A percentile compares a stretch with the other conserved stretches of the same genome.
These are phyloP conservation scores for Sciurus vulgaris DNA, from an alignment of 2,797 vertebrate genomes.

Conservation along the genomic window DNA sequence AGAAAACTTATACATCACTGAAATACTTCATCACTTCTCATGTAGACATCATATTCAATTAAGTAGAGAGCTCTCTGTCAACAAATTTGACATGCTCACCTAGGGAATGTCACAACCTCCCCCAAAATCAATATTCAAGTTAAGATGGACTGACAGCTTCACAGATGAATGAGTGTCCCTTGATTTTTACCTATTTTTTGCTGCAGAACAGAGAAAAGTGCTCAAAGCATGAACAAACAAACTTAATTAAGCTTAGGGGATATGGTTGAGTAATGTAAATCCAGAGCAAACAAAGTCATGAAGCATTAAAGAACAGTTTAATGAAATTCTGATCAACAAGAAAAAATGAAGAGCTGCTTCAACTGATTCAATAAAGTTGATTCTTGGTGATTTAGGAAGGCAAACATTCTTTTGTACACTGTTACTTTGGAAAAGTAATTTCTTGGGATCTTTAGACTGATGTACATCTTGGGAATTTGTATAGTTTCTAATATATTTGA, in stretches of 20 bases:
- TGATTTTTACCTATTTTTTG: conserved; percentile 82
- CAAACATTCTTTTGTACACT: conserved; percentile 38
- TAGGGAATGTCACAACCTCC: conserved; percentile 84
- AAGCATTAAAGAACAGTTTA: conserved; percentile 64
- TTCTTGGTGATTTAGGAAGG: conserved; percentile 63
- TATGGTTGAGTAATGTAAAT: conserved; percentile 74
- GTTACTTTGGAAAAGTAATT: conserved; percentile 72
- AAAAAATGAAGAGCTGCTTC: conserved; percentile 61
- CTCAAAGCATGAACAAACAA: conserved; percentile 81
- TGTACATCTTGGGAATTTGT: conserved; percentile 61
- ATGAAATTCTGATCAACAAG: conserved; percentile 74
- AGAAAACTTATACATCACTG: conserved; percentile 78
- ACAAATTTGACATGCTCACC: conserved; percentile 85
- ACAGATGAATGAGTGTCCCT: conserved; percentile 81
- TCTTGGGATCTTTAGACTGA: conserved; percentile 58
- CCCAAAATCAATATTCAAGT: conserved; percentile 87
- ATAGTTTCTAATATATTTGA: conserved; percentile 68
- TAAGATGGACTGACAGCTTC: conserved; percentile 86
- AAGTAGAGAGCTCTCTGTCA: conserved; percentile 86
- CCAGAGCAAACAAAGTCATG: conserved; percentile 64
- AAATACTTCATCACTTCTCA: conserved; percentile 82
- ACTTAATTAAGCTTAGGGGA: conserved; percentile 83
- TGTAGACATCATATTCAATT: conserved; percentile 87
- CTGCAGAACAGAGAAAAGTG: conserved; percentile 75
- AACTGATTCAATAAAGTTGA: conserved; percentile 62